phyloP scores from a whole-genome alignment of 2,113 vertebrate genomes.

The Pangasianodon hypophthalmus region DNA sequence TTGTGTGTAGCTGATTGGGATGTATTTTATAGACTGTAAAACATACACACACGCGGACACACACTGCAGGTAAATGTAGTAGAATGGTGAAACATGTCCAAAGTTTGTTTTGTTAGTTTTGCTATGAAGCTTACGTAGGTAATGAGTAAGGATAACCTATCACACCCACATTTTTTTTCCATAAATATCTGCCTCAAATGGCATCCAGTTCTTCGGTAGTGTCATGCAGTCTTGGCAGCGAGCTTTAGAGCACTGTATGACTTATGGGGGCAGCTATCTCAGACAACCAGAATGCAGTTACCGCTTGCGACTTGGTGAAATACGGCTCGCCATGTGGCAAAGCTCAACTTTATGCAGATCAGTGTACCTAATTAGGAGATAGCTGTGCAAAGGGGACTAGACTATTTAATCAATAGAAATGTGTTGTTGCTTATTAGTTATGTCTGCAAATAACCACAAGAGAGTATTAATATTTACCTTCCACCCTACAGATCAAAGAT shows the following conservation, averaged over 20 bases:
- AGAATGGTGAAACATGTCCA: not conserved
- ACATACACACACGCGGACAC: not conserved
- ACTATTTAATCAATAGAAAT: not conserved
- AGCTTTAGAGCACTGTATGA: not conserved
- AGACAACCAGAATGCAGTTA: not conserved
- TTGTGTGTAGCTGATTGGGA: not conserved
- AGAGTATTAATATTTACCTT: not conserved
- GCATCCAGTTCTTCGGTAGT: not conserved
- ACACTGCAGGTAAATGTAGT: not conserved
- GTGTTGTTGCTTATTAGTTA: not conserved
- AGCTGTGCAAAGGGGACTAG: not conserved
- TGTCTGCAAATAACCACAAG: not conserved
- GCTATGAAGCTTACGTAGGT: not conserved
- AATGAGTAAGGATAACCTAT: not conserved
- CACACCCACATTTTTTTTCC: conserved; percentile 14
- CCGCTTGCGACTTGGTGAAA: not conserved
- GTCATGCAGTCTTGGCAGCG: not conserved
- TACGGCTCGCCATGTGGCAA: not conserved
- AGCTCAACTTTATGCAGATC: not conserved
- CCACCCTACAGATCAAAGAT: not conserved
- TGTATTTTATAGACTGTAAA: not conserved
- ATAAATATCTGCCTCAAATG: not conserved
- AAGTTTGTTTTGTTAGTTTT: not conserved
- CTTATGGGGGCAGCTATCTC: not conserved
- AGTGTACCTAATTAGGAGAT: not conserved